These are phyloP conservation scores for Danio kyathit DNA, from an alignment of 2,797 vertebrate species.

Conservation along the genomic window DNA sequence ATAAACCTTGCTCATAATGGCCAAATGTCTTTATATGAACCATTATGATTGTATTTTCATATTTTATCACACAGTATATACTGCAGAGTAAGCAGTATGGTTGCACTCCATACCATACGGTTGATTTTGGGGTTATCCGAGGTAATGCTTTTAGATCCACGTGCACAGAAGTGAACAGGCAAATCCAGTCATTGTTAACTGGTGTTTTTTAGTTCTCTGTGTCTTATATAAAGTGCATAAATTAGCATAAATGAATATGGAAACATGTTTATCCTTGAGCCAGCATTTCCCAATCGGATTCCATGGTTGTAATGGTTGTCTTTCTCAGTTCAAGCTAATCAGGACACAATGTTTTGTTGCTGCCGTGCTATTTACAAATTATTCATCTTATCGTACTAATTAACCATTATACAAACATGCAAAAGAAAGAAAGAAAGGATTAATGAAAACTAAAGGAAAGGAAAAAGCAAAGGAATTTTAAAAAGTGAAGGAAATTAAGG, in stretches of 20 bases:
- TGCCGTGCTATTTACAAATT: constrained; percentile 5
- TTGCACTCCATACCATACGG: not conserved
- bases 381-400: constrained; percentile 1
- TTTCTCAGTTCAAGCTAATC: constrained; percentile 27
- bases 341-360: constrained; percentile 7
- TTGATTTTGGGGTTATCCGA: not conserved
- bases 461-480: not conserved
- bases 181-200: constrained; percentile 15
- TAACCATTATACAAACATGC: constrained; percentile 14
- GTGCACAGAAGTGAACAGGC: constrained; percentile 16
- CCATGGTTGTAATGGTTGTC: not conserved
- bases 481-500: not conserved
- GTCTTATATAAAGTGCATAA: constrained; percentile 16
- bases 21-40: not conserved
- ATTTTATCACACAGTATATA: not conserved
- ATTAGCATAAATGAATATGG: constrained; percentile 38
- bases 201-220: not conserved
- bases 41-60: not conserved
- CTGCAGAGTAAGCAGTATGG: not conserved
- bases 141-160: constrained; percentile 6
- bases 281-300: constrained; percentile 14
- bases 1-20: not conserved
- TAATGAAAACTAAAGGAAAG: not conserved
- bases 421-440: not conserved
- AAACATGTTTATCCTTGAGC: constrained; percentile 32